Base-by-base conservation (phyloP, 2,113 vertebrate species). In the Plestiodon gilberti region DNA sequence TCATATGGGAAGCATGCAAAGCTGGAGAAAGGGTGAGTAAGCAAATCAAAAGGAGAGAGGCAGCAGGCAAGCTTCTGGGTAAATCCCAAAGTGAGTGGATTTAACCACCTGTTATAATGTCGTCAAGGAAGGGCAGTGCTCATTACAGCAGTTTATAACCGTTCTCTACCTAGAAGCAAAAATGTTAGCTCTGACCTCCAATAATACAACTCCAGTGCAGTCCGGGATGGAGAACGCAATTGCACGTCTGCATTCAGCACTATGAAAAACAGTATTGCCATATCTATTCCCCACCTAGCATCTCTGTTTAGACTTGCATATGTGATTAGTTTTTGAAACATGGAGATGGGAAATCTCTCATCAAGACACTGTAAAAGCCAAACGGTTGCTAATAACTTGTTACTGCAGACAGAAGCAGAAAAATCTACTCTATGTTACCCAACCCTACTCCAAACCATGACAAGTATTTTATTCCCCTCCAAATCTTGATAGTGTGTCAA, bases 321-420 rank as follows among this genome's bases (percentile, higher is more conserved):
- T 0, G 6, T 4, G 13, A 2, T 74, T 14, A 74, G 83, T 43
- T 74, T 65, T 82, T 52, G 48, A 52, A 82, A 20, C 13, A 62
- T 78, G 35, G 61, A 10, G 57, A 35, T n/a, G 61, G 9, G 73
- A n/a, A n/a, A 81, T n/a, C 83, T 79, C 48, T 75, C 78, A 57
- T 22, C 79, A 59, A 8, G 77, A 73, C 38, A 23, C 13, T 64
- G 76, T 71, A 64, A 83, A 75, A 38, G 83, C 86, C 74, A 79
- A 92, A 90, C 84, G 74, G 77, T 82, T 85, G 88, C 78, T 73
- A 86, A 89, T 76, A 86, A 90, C 84, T 62, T 87, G 79, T 35
- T 59, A 83, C 75, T 0, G 1, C 70, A 2, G 33, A 75, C 84
- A 61, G 78, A 84, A 84, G 92, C 0, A 57, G 59, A 84, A 78